Conservation (phyloP, 2,113 vertebrate species). For the Microtus pennsylvanicus region DNA sequence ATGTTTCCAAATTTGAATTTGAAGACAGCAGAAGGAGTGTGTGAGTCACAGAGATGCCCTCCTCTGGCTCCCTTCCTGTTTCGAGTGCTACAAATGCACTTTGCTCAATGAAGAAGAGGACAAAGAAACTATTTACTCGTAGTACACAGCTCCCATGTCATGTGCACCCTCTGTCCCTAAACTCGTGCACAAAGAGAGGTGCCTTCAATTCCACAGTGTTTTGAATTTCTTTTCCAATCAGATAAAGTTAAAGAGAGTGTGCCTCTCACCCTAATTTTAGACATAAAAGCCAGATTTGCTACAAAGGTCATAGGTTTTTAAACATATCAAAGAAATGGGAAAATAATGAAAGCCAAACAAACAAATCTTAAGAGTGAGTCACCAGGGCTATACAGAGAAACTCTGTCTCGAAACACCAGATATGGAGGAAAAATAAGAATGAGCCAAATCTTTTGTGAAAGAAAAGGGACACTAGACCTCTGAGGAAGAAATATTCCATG, state of each 20-base stretch:
- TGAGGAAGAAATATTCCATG: neutral
- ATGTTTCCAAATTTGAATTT: slow-evolving; percentile 66
- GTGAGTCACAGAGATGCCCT: slow-evolving; percentile 47
- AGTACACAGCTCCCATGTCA: neutral
- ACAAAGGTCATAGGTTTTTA: neutral
- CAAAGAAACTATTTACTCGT: neutral
- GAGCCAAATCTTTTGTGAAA: neutral
- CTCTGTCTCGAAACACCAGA: neutral
- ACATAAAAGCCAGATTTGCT: neutral
- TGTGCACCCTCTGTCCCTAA: neutral
- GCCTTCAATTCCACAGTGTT: slow-evolving; percentile 23
- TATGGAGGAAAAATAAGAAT: neutral
- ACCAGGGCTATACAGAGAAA: neutral
- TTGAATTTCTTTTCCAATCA: slow-evolving; percentile 32
- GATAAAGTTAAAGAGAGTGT: neutral
- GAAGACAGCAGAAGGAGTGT: slow-evolving; percentile 56
- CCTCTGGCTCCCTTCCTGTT: slow-evolving; percentile 41
- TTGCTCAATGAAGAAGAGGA: slow-evolving; percentile 20
- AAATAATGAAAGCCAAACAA: slow-evolving; percentile 3
- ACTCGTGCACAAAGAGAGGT: neutral
- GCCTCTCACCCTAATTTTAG: neutral
- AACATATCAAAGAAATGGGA: neutral
- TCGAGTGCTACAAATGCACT: slow-evolving; percentile 37
- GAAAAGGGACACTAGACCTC: neutral
- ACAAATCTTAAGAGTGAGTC: neutral